Percentiles rank a stretch among this genome's conserved stretches.
Evolutionary conservation across 2,797 vertebrate genomes (phyloP).

Genomic region (Platyrinchus mystaceus): DNA sequence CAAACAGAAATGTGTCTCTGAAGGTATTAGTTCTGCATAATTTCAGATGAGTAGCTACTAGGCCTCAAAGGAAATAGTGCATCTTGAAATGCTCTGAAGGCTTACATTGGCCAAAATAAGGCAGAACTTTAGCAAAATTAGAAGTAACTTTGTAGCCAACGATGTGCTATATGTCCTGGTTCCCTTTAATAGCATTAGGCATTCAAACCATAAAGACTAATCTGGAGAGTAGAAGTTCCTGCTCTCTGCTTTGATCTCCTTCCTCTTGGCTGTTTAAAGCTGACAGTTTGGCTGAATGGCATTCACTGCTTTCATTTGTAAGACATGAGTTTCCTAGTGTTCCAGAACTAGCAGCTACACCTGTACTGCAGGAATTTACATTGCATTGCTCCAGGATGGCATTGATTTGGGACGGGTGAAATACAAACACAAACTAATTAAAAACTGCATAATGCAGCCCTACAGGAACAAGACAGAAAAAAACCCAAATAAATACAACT

Average conservation of each 20-base stretch:
- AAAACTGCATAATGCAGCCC: conserved; percentile 80
- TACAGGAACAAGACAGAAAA: conserved; percentile 76
- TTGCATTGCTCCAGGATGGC: conserved; percentile 78
- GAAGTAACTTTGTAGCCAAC: conserved; percentile 70
- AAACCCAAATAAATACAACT: conserved; percentile 74
- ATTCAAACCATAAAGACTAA: conserved; percentile 73
- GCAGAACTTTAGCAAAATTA: conserved; percentile 54
- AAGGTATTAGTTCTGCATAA: conserved; percentile 68
- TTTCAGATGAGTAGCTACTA: conserved; percentile 60
- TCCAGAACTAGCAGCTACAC: conserved; percentile 80
- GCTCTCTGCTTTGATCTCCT: conserved; percentile 79
- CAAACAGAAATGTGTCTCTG: conserved; percentile 65
- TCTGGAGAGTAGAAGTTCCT: conserved; percentile 78
- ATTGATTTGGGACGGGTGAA: conserved; percentile 80
- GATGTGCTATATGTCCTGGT: conserved; percentile 69
- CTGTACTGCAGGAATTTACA: conserved; percentile 83
- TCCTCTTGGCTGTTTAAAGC: conserved; percentile 78
- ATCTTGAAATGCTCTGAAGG: conserved; percentile 59
- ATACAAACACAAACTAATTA: conserved; percentile 82
- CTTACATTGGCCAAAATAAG: conserved; percentile 51
- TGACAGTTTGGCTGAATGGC: conserved; percentile 79
- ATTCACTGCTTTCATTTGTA: conserved; percentile 79
- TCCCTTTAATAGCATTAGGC: conserved; percentile 77
- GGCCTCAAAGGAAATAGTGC: conserved; percentile 62
- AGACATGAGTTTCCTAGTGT: conserved; percentile 77